Evolutionary conservation across 2,113 vertebrate genomes (phyloP), one percentile per base, ranked within the genome.

Genomic region (Myiozetetes cayanensis): DNA sequence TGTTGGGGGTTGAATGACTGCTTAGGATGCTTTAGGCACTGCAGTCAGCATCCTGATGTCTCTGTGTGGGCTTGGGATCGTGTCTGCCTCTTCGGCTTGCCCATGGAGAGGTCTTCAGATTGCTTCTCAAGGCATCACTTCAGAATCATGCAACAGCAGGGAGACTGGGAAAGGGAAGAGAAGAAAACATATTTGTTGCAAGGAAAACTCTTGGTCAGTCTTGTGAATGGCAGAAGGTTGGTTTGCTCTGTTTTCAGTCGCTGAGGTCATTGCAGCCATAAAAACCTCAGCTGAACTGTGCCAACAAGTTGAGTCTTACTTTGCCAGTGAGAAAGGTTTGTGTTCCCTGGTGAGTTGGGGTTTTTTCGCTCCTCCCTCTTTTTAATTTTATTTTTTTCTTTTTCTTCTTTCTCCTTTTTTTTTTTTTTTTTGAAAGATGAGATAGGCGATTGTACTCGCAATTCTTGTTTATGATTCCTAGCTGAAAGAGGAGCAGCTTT

Each of bases 401-500:
- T 23, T 28, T 27, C 16, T 30, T 37, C 6, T 21, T 71, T 22
- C 22, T 27, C 16, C 39, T 24, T 9, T 7, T 7, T 23, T 25
- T 22, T 9, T 9, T 19, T 28, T 37, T 59, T 31, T 27, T 65
- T 41, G 39, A 17, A 72, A 66, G 63, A 83, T 44, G 47, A 90
- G 91, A 31, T 86, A 88, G 86, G 37, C 23, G 8, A 58, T 68
- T 93, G 68, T 68, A 74, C 49, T 94, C 91, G 58, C 39, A 89
- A 70, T 85, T 96, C 72, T 93, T 91, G 41, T 70, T 93, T 95
- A 94, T 96, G 79, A 96, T 96, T 96, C 59, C 59, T 85, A 93
- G 89, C 73, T 96, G 96, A 95, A 94, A 97, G 93, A 96, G 86
- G 77, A 96, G 59, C 91, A 95, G 90, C 53, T 68, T 56, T 97